phyloP scores from a whole-genome alignment of 2,113 vertebrate species.

The Sus scrofa region DNA sequence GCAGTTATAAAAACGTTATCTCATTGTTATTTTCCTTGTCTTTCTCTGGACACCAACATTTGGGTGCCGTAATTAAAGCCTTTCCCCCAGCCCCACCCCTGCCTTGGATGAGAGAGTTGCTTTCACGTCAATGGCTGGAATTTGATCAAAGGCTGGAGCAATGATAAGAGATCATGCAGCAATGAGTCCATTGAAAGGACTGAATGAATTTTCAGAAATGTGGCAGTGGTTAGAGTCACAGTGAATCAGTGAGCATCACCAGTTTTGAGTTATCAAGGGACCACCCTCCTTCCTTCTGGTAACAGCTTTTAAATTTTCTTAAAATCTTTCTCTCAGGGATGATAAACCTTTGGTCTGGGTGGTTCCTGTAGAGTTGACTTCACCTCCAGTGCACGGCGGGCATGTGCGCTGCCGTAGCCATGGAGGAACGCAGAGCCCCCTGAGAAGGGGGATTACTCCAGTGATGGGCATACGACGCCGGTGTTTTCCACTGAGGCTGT shows the following conservation, averaged over 20 bases:
- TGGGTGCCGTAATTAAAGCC: background rate
- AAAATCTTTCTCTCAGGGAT: background rate
- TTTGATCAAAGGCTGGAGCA: background rate
- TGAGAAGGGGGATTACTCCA: accelerated
- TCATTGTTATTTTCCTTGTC: background rate
- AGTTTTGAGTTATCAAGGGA: background rate
- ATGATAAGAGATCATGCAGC: background rate
- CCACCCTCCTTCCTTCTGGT: background rate
- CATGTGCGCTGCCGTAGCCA: accelerated
- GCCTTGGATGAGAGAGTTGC: background rate
- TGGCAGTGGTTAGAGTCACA: background rate
- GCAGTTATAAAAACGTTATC: background rate
- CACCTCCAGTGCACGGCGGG: accelerated
- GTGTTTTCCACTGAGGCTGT: accelerated
- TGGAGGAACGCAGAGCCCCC: background rate
- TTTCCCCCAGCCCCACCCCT: background rate
- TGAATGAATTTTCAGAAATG: background rate
- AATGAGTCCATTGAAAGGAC: background rate
- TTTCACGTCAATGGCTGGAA: background rate
- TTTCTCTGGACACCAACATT: background rate
- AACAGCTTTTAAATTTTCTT: background rate
- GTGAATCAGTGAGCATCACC: background rate
- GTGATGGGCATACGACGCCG: accelerated
- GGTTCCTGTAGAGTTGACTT: background rate
- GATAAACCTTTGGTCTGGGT: accelerated